Conservation (phyloP, 2,888 invertebrate species). For the Nyleta sp. region DNA sequence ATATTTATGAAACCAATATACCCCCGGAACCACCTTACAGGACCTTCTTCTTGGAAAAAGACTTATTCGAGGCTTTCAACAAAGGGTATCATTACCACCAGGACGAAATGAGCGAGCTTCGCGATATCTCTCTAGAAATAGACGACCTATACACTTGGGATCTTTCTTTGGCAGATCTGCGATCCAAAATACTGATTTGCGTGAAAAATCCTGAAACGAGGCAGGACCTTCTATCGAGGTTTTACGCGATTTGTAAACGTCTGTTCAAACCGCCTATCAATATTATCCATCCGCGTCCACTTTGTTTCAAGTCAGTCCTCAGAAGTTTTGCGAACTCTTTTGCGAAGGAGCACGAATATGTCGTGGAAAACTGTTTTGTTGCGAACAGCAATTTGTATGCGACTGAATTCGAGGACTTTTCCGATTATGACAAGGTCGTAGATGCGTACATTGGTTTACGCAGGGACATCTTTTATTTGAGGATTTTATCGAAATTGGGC, state of each 20-base stretch:
- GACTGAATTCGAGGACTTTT: background rate
- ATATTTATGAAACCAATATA: conserved; percentile 28
- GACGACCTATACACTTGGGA: conserved; percentile 23
- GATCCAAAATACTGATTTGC: conserved; percentile 8
- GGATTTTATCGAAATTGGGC: conserved; percentile 41
- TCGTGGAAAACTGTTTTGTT: conserved; percentile 34
- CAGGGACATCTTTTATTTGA: conserved; percentile 38
- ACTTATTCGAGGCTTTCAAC: conserved; percentile 43
- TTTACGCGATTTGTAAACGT: conserved; percentile 45
- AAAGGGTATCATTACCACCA: conserved; percentile 33
- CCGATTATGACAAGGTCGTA: background rate
- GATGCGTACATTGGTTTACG: background rate
- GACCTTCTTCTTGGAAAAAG: conserved; percentile 37
- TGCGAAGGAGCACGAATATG: conserved; percentile 35
- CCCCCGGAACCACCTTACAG: conserved; percentile 33
- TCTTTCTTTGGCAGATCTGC: conserved; percentile 28
- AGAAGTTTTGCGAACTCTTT: conserved; percentile 37
- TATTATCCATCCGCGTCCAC: background rate
- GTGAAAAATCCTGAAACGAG: conserved; percentile 6
- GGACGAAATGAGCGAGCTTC: conserved; percentile 14
- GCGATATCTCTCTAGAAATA: background rate
- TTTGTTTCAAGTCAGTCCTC: conserved; percentile 34
- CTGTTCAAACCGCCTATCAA: conserved; percentile 8
- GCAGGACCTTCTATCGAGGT: conserved; percentile 3
- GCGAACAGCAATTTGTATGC: too few relatives aligned